Evolutionary conservation across 64 coral and sea anemone species (phyloP).

Genomic region (Pocillopora damicornis): DNA sequence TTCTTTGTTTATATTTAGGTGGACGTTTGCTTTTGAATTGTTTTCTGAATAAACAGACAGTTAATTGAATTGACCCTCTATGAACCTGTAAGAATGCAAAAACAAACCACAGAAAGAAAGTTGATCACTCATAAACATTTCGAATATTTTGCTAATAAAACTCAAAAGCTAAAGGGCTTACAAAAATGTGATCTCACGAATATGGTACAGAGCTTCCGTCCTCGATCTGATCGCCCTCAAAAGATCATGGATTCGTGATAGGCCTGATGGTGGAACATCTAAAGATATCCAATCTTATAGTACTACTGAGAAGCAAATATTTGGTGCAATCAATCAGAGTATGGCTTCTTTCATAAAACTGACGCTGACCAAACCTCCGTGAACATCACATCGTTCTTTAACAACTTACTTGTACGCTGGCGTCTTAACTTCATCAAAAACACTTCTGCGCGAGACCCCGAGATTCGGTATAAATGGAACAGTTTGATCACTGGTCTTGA

Average conservation of each 20-base stretch:
- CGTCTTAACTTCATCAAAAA: slow-evolving; percentile 72
- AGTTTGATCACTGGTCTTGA: slow-evolving; percentile 32
- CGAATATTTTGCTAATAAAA: background rate
- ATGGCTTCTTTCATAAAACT: no score
- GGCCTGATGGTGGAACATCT: no score
- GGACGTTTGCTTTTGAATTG: background rate
- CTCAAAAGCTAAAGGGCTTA: background rate
- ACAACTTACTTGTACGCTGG: slow-evolving; percentile 86
- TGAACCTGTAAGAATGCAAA: slow-evolving; percentile 2
- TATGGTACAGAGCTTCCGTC: no score
- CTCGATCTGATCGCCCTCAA: no score
- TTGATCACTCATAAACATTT: background rate
- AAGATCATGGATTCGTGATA: no score
- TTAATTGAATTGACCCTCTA: background rate
- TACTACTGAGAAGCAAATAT: no score
- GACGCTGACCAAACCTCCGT: no score
- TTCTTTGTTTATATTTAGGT: background rate
- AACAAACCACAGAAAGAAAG: background rate
- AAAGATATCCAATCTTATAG: no score
- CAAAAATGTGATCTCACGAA: no score
- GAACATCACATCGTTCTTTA: background rate
- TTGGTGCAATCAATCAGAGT: no score
- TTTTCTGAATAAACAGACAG: background rate
- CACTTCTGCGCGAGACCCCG: slow-evolving; percentile 34
- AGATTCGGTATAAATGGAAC: slow-evolving; percentile 63